phyloP scores from a whole-genome alignment of 2,888 invertebrate genomes.

The Melipona bicolor region DNA sequence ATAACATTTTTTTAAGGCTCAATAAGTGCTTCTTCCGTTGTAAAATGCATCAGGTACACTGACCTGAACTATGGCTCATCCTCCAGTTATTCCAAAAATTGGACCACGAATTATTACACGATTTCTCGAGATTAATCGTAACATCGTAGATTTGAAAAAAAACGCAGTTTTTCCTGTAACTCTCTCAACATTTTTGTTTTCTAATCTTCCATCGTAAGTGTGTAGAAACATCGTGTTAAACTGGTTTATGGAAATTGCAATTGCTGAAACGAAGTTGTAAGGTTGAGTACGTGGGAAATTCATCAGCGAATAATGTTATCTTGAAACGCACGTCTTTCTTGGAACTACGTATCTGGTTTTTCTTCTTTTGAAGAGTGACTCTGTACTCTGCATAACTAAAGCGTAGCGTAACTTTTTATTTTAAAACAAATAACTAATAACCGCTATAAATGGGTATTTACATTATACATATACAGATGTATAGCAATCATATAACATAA shows the following conservation, averaged over 20 bases:
- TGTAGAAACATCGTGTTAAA: neutral
- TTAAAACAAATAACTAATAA: too few relatives aligned
- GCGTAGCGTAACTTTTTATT: neutral
- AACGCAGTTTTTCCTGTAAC: neutral
- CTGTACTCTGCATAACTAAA: neutral
- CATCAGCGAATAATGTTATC: neutral
- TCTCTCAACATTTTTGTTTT: neutral
- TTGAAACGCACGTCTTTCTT: neutral
- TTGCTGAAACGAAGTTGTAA: neutral
- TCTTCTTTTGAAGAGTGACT: neutral
- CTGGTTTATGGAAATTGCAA: neutral
- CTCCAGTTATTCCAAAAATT: conserved; percentile 11
- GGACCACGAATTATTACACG: neutral
- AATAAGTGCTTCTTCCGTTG: neutral
- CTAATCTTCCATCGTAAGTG: neutral
- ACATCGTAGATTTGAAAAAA: too few relatives aligned
- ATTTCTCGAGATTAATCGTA: neutral
- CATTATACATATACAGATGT: too few relatives aligned
- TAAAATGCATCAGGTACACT: neutral
- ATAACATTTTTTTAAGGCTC: neutral
- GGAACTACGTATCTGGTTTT: neutral
- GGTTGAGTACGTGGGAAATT: neutral
- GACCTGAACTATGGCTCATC: conserved; percentile 24
- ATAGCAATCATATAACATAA: too few relatives aligned
- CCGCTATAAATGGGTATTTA: too few relatives aligned